These are phyloP conservation scores for Lipophrys pholis DNA, from an alignment of 2,113 vertebrate genomes.

Conservation along the genomic window DNA sequence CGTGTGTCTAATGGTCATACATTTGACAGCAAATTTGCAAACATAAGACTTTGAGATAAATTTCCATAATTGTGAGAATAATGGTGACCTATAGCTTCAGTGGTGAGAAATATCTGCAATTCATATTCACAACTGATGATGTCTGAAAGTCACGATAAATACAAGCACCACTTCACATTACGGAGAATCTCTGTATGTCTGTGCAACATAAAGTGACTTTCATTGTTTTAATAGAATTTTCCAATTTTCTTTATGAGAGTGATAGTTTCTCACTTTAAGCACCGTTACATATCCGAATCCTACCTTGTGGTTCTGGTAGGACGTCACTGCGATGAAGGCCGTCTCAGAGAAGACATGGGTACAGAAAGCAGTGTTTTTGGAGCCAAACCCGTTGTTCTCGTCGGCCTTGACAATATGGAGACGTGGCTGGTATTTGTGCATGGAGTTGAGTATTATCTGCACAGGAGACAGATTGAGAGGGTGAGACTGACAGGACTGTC, in stretches of 20 bases:
- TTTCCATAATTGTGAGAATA: conserved; percentile 26
- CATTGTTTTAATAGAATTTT: neutral
- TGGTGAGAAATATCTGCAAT: neutral
- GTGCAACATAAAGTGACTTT: neutral
- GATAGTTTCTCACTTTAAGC: neutral
- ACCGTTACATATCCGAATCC: conserved; percentile 10
- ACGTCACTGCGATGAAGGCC: conserved; percentile 95
- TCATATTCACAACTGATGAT: neutral
- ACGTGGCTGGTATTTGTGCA: conserved; percentile 99
- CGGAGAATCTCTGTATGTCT: neutral
- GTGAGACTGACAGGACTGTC: conserved; percentile 41
- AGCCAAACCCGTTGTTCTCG: conserved; percentile 97
- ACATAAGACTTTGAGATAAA: neutral
- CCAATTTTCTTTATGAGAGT: too few species aligned
- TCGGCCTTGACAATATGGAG: conserved; percentile 98
- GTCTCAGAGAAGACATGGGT: conserved; percentile 97
- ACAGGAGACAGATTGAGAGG: conserved; percentile 40
- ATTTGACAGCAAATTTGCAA: conserved; percentile 17
- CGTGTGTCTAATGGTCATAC: conserved; percentile 2
- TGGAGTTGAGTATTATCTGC: conserved; percentile 98
- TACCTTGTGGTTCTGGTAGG: conserved; percentile 99
- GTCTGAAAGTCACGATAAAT: neutral
- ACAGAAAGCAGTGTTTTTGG: conserved; percentile 96
- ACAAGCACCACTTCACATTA: neutral
- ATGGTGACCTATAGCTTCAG: neutral